Conservation (phyloP, 2,888 invertebrate genomes). For the Heliconius erato region DNA sequence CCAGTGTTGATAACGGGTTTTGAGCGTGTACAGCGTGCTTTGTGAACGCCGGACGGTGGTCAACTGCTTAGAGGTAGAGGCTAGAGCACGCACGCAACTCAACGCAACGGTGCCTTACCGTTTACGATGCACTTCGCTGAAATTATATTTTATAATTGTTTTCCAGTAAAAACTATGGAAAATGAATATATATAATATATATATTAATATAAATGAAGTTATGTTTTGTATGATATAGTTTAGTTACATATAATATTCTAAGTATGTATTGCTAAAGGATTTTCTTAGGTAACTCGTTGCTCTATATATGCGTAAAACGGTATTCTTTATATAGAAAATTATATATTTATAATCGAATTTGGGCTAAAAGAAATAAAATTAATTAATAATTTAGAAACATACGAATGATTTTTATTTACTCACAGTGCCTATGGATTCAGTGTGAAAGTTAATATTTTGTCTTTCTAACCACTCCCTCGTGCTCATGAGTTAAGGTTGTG, state of each 20-base stretch:
- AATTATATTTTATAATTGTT: slow-evolving; percentile 1
- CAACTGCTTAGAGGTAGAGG: slow-evolving; percentile 65
- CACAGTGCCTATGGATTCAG: slow-evolving; percentile 45
- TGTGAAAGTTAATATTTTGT: slow-evolving; percentile 53
- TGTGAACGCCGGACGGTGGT: slow-evolving; percentile 79
- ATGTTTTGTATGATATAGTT: not conserved
- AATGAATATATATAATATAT: not conserved
- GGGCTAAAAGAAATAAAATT: not conserved
- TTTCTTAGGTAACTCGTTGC: not conserved
- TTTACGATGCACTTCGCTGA: slow-evolving; percentile 40
- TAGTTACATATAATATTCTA: not conserved
- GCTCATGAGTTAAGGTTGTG: slow-evolving; percentile 52
- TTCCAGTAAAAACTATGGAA: not conserved
- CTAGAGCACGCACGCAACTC: slow-evolving; percentile 36
- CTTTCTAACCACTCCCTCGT: slow-evolving; percentile 49
- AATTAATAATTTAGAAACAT: not conserved
- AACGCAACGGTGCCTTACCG: slow-evolving; percentile 52
- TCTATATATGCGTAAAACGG: not conserved
- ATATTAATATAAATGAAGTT: not conserved
- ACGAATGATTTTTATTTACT: slow-evolving; percentile 3
- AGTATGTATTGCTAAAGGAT: not conserved
- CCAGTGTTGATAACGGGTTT: slow-evolving; percentile 55
- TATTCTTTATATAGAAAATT: not conserved
- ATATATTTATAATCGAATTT: not conserved
- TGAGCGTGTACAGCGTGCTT: slow-evolving; percentile 65